A percentile compares a stretch with the other conserved stretches of the same genome.
Evolutionary conservation across 2,797 vertebrate genomes (phyloP).

Genomic region (Stomatorhinus walkeri): DNA sequence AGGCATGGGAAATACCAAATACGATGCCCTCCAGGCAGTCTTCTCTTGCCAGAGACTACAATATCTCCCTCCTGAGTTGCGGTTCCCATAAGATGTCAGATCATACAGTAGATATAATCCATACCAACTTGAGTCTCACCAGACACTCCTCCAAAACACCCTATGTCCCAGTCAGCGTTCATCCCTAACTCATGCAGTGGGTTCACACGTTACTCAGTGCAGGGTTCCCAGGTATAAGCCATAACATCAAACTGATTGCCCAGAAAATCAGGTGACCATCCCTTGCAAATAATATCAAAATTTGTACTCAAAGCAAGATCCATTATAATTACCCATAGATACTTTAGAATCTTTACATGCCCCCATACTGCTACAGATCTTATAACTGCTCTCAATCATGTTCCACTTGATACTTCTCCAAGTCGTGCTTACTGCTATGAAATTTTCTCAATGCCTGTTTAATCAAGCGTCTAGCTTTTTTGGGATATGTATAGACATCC

Average conservation of each 20-base stretch:
- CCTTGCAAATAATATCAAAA: background rate
- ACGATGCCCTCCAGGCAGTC: background rate
- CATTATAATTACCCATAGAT: background rate
- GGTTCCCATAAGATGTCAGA: background rate
- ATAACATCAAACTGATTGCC: background rate
- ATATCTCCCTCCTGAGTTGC: background rate
- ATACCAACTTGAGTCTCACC: background rate
- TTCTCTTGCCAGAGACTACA: background rate
- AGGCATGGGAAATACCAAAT: background rate
- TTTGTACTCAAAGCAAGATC: background rate
- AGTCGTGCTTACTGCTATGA: background rate
- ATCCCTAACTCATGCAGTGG: background rate
- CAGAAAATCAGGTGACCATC: background rate
- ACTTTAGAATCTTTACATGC: background rate
- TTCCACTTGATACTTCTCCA: background rate
- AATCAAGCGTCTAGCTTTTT: background rate
- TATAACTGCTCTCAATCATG: background rate
- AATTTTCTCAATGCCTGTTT: background rate
- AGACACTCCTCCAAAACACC: background rate
- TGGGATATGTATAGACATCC: background rate
- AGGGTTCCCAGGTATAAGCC: background rate
- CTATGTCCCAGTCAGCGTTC: background rate
- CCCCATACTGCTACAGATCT: background rate
- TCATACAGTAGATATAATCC: background rate
- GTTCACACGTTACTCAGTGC: background rate